phyloP scores from a whole-genome alignment of 2,113 vertebrate species.

The Sander vitreus region DNA sequence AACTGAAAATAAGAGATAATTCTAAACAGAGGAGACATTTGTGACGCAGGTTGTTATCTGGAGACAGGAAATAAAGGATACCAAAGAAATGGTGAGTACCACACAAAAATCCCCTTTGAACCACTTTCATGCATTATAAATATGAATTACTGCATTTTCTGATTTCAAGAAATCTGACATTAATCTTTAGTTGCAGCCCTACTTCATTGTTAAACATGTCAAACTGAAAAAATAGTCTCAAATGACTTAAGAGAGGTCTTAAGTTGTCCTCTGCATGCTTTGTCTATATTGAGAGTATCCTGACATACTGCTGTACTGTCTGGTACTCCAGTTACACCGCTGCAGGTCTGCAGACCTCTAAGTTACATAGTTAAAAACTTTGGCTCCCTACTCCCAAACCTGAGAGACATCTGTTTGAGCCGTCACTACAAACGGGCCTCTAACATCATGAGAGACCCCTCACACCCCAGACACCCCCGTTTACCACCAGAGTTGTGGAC shows the following conservation, averaged over 20 bases:
- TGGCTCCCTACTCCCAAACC: too few relatives aligned
- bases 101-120: background rate
- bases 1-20: slow-evolving; percentile 53
- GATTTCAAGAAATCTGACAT: background rate
- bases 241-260: background rate
- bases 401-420: too few relatives aligned
- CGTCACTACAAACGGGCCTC: too few relatives aligned
- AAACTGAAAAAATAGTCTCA: background rate
- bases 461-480: too few relatives aligned
- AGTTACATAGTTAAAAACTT: too few relatives aligned
- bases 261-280: background rate
- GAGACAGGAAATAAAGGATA: slow-evolving; percentile 29
- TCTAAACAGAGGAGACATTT: slow-evolving; percentile 35
- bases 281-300: too few relatives aligned
- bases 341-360: too few relatives aligned
- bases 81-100: background rate
- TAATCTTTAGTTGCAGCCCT: background rate
- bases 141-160: background rate
- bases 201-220: background rate
- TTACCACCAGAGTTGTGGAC: too few relatives aligned
- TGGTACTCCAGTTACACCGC: too few relatives aligned
- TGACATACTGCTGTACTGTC: too few relatives aligned
- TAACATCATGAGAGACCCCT: too few relatives aligned
- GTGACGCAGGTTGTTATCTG: slow-evolving; percentile 33
- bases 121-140: background rate